Base-by-base conservation (phyloP, 2,888 invertebrate genomes). In the Nomada hirtipes region DNA sequence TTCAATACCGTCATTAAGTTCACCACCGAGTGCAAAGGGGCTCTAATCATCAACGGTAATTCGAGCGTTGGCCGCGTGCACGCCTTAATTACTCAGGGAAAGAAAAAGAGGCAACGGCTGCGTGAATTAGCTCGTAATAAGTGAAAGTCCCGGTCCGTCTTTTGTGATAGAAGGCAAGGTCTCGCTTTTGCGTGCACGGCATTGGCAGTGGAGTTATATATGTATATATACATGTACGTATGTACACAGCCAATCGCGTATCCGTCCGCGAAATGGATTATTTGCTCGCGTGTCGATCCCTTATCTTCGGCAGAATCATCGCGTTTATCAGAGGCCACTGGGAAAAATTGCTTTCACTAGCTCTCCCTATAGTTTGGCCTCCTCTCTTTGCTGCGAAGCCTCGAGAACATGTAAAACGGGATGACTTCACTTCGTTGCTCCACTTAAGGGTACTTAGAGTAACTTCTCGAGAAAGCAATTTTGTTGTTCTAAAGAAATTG, bases 341-440 rank as follows among this genome's bases (percentile, higher is more conserved):
- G 50, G 85, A 84, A 90, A 82, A 85, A 85, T 74, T 84, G 84
- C 89, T 89, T 89, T 89, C 90, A 82, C 90, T 78, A 29, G 75
- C 84, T 87, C 84, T 89, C 88, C 84, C 89, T 61, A 67, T 69
- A 42, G 55, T 63, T 44, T 29, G 11, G 52, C 72, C 64, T 64
- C 59, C 42, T 59, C 9, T 61, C 20, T 42, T 23, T 59, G 20
- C 2, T 2, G 15, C 9, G 9, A n/a, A n/a, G 13, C 11, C 36
- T n/a, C 15, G n/a, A 10, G 36, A 67, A 36, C 29, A 20, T 10
- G 26, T 36, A 9, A 2, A n/a, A 55, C 23, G 15, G 20, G 53
- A 29, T 50, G n/a, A 15, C 67, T 20, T 52, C 53, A 15, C 53
- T 10, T 26, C 11, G 55, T 26, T 44, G 61, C 15, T 61, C 61